These are phyloP conservation scores for Himalopsyche kuldschensis DNA, from an alignment of 2,888 invertebrate species.

Conservation along the genomic window DNA sequence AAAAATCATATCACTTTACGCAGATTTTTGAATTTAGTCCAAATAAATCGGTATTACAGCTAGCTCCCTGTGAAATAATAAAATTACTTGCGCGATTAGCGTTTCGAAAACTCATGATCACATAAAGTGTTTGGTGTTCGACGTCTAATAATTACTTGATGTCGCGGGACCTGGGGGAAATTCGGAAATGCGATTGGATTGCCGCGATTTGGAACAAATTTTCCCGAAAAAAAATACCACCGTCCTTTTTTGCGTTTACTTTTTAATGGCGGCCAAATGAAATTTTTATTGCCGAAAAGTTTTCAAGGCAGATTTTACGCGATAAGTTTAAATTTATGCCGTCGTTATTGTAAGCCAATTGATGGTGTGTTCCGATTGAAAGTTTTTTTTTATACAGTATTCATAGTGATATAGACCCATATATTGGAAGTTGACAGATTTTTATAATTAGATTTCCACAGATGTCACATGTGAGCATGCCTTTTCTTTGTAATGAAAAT, in stretches of 20 bases:
- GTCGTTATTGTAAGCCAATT: not conserved
- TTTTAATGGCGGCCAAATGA: not conserved
- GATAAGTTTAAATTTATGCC: not conserved
- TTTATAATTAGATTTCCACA: not conserved
- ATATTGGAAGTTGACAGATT: not conserved
- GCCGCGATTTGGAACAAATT: not conserved
- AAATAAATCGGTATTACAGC: too few species aligned
- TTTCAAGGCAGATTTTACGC: slow-evolving; percentile 1
- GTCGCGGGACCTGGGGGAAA: not conserved
- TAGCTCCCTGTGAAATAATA: too few species aligned
- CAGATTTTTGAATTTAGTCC: too few species aligned
- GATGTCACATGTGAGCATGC: too few species aligned
- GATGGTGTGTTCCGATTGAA: not conserved
- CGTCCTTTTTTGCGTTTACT: not conserved
- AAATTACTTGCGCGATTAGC: not conserved
- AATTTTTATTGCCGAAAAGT: not conserved
- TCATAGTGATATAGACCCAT: not conserved
- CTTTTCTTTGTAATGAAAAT: too few species aligned
- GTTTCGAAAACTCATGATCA: not conserved
- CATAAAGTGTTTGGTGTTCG: not conserved
- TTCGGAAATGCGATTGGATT: not conserved
- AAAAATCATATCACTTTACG: too few species aligned
- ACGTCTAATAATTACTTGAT: not conserved
- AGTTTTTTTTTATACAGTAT: not conserved
- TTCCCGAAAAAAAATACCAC: not conserved